These are phyloP conservation scores for Mythimna vitellina DNA, from an alignment of 2,888 invertebrate genomes.

Conservation along the genomic window DNA sequence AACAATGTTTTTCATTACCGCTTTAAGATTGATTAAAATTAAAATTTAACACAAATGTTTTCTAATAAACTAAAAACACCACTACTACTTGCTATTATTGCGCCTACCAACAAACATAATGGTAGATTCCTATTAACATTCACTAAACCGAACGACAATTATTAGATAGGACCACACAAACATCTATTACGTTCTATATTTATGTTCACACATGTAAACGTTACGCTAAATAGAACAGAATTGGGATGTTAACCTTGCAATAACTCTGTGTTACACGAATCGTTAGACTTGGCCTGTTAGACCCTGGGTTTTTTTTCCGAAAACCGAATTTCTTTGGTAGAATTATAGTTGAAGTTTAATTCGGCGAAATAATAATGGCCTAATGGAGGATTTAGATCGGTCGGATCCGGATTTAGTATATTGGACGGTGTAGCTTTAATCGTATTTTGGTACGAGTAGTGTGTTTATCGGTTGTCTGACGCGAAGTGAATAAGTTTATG, in stretches of 20 bases:
- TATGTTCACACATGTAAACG: constrained; percentile 55
- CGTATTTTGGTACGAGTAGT: constrained; percentile 8
- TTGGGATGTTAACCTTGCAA: constrained; percentile 70
- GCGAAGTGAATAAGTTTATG: not conserved
- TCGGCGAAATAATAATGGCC: constrained; percentile 35
- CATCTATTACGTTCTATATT: constrained; percentile 21
- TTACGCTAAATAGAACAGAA: constrained; percentile 72
- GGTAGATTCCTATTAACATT: constrained; percentile 41
- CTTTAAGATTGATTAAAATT: too few species aligned
- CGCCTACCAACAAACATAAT: constrained; percentile 32
- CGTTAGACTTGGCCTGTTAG: constrained; percentile 63
- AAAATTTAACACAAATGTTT: not conserved
- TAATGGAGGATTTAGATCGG: constrained; percentile 27
- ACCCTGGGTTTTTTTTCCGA: constrained; percentile 45
- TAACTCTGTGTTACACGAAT: constrained; percentile 71
- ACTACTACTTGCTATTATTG: too few species aligned
- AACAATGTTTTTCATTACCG: too few species aligned
- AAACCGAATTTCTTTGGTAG: constrained; percentile 30
- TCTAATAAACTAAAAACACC: too few species aligned
- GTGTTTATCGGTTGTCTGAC: not conserved
- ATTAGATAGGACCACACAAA: constrained; percentile 2
- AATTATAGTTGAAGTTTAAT: constrained; percentile 47
- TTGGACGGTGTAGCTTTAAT: constrained; percentile 11
- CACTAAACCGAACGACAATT: constrained; percentile 24
- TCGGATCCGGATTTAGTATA: constrained; percentile 16